Conservation (phyloP, 2,797 vertebrate genomes). For the Mus caroli region DNA sequence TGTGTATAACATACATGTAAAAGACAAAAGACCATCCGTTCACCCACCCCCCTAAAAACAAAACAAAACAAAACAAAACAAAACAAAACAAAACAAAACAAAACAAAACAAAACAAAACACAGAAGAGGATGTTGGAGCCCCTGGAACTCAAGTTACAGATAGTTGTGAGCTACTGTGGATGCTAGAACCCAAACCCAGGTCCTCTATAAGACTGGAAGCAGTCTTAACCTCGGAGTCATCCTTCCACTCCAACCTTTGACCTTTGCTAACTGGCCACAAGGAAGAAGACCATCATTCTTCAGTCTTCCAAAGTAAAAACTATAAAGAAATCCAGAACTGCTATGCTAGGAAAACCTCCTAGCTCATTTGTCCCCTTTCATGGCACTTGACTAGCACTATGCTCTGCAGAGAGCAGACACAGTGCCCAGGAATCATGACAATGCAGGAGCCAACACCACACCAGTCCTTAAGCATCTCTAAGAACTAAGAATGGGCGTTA, state of each 20-base stretch:
- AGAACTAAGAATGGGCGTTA: slow-evolving; percentile 77
- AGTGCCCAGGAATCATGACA: neutral
- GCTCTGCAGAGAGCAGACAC: neutral
- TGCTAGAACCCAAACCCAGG: neutral
- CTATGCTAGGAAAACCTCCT: neutral
- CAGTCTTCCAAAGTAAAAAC: slow-evolving; percentile 33
- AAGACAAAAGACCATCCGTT: neutral
- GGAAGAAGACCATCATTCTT: slow-evolving; percentile 24
- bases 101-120: too few relatives aligned
- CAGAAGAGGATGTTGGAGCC: neutral
- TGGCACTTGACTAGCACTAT: neutral
- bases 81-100: too few relatives aligned
- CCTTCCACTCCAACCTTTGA: neutral
- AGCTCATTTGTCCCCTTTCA: neutral
- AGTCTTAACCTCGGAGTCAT: neutral
- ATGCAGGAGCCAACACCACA: slow-evolving; percentile 9
- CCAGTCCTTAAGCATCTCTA: neutral
- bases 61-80: too few relatives aligned
- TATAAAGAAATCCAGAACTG: slow-evolving; percentile 55
- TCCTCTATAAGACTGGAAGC: neutral
- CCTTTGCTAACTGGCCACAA: slow-evolving; percentile 50
- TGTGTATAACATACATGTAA: neutral
- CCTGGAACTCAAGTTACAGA: neutral
- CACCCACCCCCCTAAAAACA: too few relatives aligned
- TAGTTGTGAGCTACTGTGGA: neutral